Conservation (phyloP, 2,113 vertebrate genomes). For the Elephantulus edwardii region DNA sequence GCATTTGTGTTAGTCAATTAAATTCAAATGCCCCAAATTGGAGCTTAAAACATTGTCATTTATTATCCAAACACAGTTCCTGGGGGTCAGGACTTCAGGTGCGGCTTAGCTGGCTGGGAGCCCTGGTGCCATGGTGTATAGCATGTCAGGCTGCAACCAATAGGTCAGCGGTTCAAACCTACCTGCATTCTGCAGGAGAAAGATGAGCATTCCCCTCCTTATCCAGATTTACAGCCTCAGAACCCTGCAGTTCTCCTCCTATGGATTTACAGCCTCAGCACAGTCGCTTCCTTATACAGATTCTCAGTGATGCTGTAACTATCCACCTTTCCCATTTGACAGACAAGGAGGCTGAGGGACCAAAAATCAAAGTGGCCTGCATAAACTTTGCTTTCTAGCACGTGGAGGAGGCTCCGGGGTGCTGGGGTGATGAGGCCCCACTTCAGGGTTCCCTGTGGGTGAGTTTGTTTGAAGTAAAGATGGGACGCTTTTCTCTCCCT, state of each 20-base stretch:
- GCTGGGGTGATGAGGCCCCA: too few species aligned
- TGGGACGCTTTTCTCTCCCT: background rate
- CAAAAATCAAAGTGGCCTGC: background rate
- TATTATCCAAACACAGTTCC: background rate
- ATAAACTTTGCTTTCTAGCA: background rate
- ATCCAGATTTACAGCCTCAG: too few species aligned
- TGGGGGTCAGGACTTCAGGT: background rate
- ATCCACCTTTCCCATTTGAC: background rate
- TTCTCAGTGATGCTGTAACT: background rate
- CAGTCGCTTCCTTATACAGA: too few species aligned
- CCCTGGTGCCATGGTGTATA: rapidly evolving
- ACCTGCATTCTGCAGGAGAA: too few species aligned
- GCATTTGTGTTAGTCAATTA: background rate
- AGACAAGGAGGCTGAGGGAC: background rate
- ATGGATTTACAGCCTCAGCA: too few species aligned
- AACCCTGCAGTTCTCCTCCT: too few species aligned
- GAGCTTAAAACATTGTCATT: background rate
- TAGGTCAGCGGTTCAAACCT: too few species aligned
- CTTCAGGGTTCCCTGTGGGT: background rate
- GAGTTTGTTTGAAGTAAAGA: background rate
- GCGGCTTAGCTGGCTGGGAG: background rate
- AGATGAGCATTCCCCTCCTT: too few species aligned
- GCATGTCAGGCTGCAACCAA: background rate
- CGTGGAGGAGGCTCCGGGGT: background rate
- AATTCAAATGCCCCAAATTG: background rate